These are phyloP conservation scores for Leuciscus idus DNA, from an alignment of 2,113 vertebrate species.

Conservation along the genomic window DNA sequence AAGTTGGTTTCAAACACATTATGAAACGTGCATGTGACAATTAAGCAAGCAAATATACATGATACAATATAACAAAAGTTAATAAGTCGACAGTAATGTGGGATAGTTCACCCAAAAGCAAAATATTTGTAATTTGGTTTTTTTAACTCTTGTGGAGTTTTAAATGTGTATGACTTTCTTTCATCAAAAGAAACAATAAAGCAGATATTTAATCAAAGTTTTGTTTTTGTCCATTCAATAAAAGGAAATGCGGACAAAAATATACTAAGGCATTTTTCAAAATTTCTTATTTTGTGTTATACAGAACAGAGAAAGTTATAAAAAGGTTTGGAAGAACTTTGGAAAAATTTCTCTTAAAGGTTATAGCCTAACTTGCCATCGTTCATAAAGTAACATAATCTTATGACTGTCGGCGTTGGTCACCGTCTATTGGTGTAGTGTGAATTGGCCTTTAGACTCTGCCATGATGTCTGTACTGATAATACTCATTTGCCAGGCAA, in stretches of 20 bases:
- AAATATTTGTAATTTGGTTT: not conserved
- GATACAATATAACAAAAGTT: not conserved
- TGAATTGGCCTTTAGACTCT: too few species aligned
- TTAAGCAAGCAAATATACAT: not conserved
- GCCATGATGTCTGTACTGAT: too few species aligned
- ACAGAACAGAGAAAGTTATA: not conserved
- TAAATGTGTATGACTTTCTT: not conserved
- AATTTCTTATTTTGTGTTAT: not conserved
- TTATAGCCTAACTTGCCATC: too few species aligned
- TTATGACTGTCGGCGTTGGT: too few species aligned
- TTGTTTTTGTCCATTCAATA: not conserved
- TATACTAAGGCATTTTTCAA: not conserved
- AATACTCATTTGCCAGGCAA: too few species aligned
- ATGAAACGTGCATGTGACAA: not conserved
- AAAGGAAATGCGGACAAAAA: not conserved
- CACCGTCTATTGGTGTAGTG: too few species aligned
- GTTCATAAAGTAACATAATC: too few species aligned
- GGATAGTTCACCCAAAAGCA: not conserved
- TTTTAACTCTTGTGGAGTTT: not conserved
- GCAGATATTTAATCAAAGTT: too few species aligned
- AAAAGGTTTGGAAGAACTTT: not conserved
- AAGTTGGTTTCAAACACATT: not conserved
- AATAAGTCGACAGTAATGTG: not conserved
- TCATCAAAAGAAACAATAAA: not conserved
- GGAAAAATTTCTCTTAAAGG: too few species aligned